A percentile compares a stretch with the other conserved stretches of the same genome.
These are phyloP conservation scores for Phyllotreta striolata DNA, from an alignment of 2,888 invertebrate species.

Conservation along the genomic window DNA sequence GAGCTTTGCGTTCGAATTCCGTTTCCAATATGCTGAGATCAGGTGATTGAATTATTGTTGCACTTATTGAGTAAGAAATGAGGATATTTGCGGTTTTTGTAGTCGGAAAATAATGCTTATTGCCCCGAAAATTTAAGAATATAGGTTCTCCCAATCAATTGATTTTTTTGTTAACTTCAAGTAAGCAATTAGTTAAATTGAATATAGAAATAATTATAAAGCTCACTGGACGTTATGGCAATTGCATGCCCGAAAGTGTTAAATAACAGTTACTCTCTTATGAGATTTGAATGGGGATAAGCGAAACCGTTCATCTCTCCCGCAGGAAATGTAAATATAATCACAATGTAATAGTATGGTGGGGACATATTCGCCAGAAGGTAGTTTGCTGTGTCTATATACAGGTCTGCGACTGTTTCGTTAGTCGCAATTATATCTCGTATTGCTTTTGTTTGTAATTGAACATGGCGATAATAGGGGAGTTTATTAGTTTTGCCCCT, in stretches of 20 bases:
- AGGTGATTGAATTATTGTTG: no score
- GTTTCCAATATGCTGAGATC: conserved; percentile 2
- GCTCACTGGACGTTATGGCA: not conserved
- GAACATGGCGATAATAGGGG: not conserved
- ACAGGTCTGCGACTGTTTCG: conserved; percentile 20
- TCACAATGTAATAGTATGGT: conserved; percentile 5
- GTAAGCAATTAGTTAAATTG: no score
- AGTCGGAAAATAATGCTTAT: no score
- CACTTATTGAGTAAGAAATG: no score
- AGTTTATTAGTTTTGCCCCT: no score
- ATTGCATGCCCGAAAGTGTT: not conserved
- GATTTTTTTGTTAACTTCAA: no score
- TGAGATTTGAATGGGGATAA: not conserved
- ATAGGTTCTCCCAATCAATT: no score
- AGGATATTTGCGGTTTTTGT: no score
- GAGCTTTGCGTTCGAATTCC: not conserved
- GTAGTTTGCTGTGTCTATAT: conserved; percentile 6
- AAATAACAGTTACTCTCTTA: not conserved
- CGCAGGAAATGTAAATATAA: conserved; percentile 25
- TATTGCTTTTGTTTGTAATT: conserved; percentile 19
- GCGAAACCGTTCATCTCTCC: conserved; percentile 2
- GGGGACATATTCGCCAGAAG: conserved; percentile 11
- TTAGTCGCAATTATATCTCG: conserved; percentile 19
- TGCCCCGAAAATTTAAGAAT: no score
- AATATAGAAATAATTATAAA: no score